These are phyloP conservation scores for Seira sanloemensis DNA, from an alignment of 2,888 invertebrate genomes.

Conservation along the genomic window DNA sequence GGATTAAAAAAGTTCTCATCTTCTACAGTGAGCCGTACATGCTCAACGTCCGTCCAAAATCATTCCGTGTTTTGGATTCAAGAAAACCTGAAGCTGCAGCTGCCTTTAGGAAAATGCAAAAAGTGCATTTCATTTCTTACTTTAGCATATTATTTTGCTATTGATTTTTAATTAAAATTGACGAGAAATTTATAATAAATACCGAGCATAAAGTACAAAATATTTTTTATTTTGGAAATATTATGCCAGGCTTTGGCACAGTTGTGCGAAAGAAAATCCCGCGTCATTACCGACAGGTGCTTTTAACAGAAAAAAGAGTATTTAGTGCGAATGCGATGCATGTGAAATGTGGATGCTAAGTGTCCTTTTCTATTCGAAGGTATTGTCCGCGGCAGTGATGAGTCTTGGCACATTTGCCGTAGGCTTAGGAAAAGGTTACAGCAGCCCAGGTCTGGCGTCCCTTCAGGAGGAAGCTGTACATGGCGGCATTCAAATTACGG, in stretches of 20 bases:
- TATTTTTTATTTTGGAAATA: no score
- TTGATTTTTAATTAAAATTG: no score
- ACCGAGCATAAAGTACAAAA: no score
- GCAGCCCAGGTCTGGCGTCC: neutral
- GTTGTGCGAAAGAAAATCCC: neutral
- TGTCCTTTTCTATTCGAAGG: neutral
- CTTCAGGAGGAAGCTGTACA: constrained; percentile 64
- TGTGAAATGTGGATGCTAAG: neutral
- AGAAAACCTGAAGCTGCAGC: no score
- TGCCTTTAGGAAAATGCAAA: no score
- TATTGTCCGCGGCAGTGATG: neutral
- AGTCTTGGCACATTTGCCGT: neutral
- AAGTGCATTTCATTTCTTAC: no score
- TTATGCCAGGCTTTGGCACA: neutral
- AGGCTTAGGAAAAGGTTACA: neutral
- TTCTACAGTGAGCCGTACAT: no score
- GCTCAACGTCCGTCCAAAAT: no score
- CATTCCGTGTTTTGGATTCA: no score
- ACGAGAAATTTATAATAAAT: no score
- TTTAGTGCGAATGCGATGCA: neutral
- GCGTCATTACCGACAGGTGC: neutral
- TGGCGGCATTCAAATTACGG: constrained; percentile 72
- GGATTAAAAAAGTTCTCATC: no score
- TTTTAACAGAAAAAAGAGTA: neutral
- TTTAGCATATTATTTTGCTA: no score